Base-by-base conservation (phyloP, 2,888 invertebrate genomes). In the Cactoblastis cactorum region DNA sequence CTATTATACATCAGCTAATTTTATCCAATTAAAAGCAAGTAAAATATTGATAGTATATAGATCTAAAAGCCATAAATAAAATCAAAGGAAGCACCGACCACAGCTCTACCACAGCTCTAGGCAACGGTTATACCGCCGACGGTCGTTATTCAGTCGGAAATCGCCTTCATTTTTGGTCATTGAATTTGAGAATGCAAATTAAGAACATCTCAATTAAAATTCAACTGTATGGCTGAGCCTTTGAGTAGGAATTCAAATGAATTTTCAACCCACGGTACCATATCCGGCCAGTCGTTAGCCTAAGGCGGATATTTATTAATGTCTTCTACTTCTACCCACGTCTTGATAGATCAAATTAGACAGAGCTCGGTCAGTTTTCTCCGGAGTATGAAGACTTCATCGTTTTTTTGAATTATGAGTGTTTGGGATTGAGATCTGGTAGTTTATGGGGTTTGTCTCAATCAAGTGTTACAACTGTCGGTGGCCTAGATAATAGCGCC, bases 171-270 rank as follows among this genome's bases (percentile, higher is more conserved):
- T 85, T 43, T 83, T 77, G 74, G 78, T 87, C 82, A 85, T 80
- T 85, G 86, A 80, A 80, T 83, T 81, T 77, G 76, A 70, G 74
- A 78, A 88, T 86, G 82, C 80, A 83, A 85, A 86, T 80, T 71
- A 69, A 57, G 34, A 2, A 9, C 1, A 0, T 0, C 12, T 1
- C 57, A 57, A 50, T 39, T 49, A 14, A 75, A 61, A 54, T 33
- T 63, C 2, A 46, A 63, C 62, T 57, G 52, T 71, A 69, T 39
- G 0, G 0, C 1, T 15, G 53, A 12, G 9, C 1, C n/a, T 14
- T 52, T 63, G 52, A 65, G 56, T 63, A 57, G 35, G 41, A 55
- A 52, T 53, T 67, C 50, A 6, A 24, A 24, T 48, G 39, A 3
- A 18, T 15, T 33, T 3, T 14, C 37, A 47, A 45, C 59, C 54